Base-by-base conservation (phyloP, 2,797 vertebrate genomes). In the Phrynocephalus guinanensis region DNA sequence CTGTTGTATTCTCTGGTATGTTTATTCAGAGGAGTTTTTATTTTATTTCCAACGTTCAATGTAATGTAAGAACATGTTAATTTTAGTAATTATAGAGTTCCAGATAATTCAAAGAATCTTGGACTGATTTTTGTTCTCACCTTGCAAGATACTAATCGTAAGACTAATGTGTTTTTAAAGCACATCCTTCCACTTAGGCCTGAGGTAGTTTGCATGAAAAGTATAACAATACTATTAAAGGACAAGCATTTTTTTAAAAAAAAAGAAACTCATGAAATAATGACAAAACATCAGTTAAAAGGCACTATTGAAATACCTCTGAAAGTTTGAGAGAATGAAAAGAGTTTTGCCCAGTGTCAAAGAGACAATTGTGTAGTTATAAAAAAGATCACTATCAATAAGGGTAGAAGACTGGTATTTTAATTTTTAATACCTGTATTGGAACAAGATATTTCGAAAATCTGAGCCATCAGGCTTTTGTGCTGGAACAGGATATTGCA, bases 401-500 rank as follows among this genome's bases (percentile, higher is more conserved):
- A 30, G 3, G 33, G 20, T 9, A 2, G 26, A 30, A 52, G 30
- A 6, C 75, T 38, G 44, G 8, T 79, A 26, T 80, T 80, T 63
- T 80, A 80, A 38, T 63, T 79, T 79, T 79, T 79, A 56, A 56
- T 80, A 30, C 16, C 26, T 60, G 9, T 8, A 70, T 33, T 13
- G 63, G 63, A 68, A 78, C 48, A 44, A 85, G 67, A 77, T 78
- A 52, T 79, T 83, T 33, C n/a, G 18, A 80, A 75, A 75, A 68
- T 79, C 33, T 73, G 18, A 63, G n/a, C 67, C 8, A 63, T 79
- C 76, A 33, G n/a, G 1, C n/a, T 76, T 82, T 87, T 33, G 26
- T 77, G 30, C 70, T 7, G 50, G 56, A 87, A 82, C 15, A 70
- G 67, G 68, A 82, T 83, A 83, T 83, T 72, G 68, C 50, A 56